Evolutionary conservation across 2,797 vertebrate species (phyloP), one percentile per base, ranked within the genome.

Genomic region (Sarcophilus harrisii): DNA sequence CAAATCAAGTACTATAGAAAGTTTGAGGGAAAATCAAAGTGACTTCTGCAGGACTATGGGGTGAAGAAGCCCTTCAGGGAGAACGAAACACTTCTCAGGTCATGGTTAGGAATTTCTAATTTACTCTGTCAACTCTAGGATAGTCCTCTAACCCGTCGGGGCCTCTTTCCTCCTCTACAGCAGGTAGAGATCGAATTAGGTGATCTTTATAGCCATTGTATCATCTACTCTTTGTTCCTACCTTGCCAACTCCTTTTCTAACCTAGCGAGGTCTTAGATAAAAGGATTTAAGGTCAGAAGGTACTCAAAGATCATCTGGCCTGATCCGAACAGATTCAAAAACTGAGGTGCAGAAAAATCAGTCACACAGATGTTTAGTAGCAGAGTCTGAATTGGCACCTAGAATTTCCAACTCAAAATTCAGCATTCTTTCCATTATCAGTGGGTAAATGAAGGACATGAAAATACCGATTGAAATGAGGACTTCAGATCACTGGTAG

Each of bases 91-190:
- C 6, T 81, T 18, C 21, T 38, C 73, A 10, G 38, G 38, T 49
- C 73, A 49, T 12, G 9, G 27, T 27, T 49, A 87, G 38, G 73
- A 87, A 49, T 87, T 27, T 21, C 73, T 49, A 27, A 87, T 87
- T 87, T 87, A 49, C 38, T 87, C 73, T 49, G 21, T 49, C 73
- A 49, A 9, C 38, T 38, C 45, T 27, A 38, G 38, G 73, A 27
- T 38, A 10, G 73, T 45, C 21, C 59, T 62, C 59, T 62, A 30
- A 60, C 73, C 21, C 11, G 73, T 93, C 27, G 62, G 54, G 57
- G 49, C 27, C 12, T 93, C 91, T 94, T 93, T 95, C 4, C 91
- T 94, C 90, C 94, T 58, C 28, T 94, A 60, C 58, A 95, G 95
- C 94, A 94, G 60, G 95, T 49, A 6, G 94, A 93, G 38, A 91